phyloP scores from a whole-genome alignment of 2,113 vertebrate genomes.

The Phaetusa simplex region DNA sequence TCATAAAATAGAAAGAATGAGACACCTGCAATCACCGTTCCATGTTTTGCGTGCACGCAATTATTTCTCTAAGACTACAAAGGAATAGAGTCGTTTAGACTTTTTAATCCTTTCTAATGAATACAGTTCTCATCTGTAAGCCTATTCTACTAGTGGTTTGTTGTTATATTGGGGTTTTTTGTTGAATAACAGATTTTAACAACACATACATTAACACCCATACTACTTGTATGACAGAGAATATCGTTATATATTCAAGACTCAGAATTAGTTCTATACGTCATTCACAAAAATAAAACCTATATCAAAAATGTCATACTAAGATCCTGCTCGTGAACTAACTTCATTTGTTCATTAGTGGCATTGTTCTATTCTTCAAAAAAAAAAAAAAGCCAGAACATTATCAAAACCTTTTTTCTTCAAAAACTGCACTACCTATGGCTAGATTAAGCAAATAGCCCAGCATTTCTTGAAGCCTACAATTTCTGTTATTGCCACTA shows the following conservation, averaged over 20 bases:
- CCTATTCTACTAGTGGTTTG: neutral
- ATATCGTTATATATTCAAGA: accelerated
- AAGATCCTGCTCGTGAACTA: neutral
- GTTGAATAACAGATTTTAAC: neutral
- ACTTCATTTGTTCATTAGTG: neutral
- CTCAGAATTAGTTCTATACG: neutral
- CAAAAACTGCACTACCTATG: accelerated
- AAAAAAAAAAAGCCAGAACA: neutral
- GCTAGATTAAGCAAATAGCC: neutral
- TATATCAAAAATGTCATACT: neutral
- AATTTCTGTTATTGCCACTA: neutral
- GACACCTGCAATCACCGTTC: neutral
- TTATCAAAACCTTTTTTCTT: neutral
- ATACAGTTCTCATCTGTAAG: neutral
- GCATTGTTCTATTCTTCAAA: neutral
- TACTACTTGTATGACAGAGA: neutral
- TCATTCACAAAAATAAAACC: neutral
- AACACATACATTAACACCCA: neutral
- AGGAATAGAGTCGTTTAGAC: neutral
- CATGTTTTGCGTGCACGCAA: neutral
- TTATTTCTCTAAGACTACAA: neutral
- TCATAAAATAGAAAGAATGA: neutral
- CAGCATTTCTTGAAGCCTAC: neutral
- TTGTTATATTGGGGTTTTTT: neutral
- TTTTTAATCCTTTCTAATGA: neutral